Base-by-base conservation (phyloP, 2,797 vertebrate species). In the Gadopsis bispinosus region DNA sequence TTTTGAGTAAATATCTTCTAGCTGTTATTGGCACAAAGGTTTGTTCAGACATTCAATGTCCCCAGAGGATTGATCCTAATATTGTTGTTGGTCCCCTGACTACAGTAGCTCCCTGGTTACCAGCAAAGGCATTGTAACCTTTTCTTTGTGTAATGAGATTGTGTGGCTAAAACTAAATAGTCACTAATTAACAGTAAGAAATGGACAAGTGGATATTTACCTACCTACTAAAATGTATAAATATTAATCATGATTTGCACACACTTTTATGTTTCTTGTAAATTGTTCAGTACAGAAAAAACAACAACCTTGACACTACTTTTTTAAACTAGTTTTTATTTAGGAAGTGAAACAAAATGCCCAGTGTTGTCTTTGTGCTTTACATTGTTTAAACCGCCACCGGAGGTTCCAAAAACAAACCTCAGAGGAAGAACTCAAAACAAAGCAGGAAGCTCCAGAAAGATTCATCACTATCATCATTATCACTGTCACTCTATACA, bases 301-400 rank as follows among this genome's bases (percentile, higher is more conserved):
- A 35, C 54, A 60, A 61, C 72, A 1, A 53, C 35, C 14, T 35
- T 50, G 33, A 79, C 45, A 77, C 54, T 3, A n/a, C 1, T 50
- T 61, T 78, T 80, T 88, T 87, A 75, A 91, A 90, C 87, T 90
- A 89, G 74, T 91, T 92, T 95, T 96, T 95, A 96, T 95, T 96
- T 84, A 95, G 90, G 92, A 96, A 96, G 95, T 95, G 94, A 95
- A 93, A 92, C 75, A 89, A 94, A 95, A 95, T 94, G 92, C 92
- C 93, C 92, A 89, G 94, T 94, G 93, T 94, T 90, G 81, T 89
- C 90, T 84, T 95, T 96, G 96, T 96, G 96, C 96, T 96, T 96
- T 96, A 96, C 95, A 96, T 94, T 58, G 62, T 89, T 90, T 84
- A 77, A 88, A 84, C 73, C 20, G 39, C 74, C 84, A 75, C 69